phyloP scores from a whole-genome alignment of 2,888 invertebrate genomes.

The Cerceris rybyensis region DNA sequence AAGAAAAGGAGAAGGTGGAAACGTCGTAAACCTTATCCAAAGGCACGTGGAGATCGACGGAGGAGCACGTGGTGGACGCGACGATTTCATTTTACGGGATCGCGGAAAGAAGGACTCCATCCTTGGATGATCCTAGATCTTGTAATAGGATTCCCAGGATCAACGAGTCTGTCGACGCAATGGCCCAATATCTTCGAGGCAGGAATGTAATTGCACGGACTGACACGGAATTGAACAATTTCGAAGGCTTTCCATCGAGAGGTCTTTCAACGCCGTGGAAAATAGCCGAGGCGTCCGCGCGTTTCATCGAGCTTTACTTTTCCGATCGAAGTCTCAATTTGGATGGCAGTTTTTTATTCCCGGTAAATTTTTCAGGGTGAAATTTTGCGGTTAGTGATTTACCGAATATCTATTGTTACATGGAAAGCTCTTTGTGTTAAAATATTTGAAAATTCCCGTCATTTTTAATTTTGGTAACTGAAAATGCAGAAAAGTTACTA shows the following conservation, averaged over 20 bases:
- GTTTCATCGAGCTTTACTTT: no score
- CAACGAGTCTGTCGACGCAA: conserved; percentile 31
- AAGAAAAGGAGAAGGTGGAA: not conserved
- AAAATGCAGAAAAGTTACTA: no score
- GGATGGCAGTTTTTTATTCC: no score
- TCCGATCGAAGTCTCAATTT: no score
- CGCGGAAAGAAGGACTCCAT: conserved; percentile 39
- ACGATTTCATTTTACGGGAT: conserved; percentile 65
- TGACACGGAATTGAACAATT: conserved; percentile 12
- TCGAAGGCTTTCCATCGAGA: not conserved
- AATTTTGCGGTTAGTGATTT: no score
- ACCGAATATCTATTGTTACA: no score
- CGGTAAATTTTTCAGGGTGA: no score
- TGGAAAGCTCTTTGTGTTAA: no score
- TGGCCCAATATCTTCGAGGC: conserved; percentile 52
- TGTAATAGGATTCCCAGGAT: conserved; percentile 64
- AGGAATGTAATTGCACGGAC: conserved; percentile 29
- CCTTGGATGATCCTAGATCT: conserved; percentile 47
- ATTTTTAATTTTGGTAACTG: no score
- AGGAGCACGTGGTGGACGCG: conserved; percentile 51
- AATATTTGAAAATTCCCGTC: no score
- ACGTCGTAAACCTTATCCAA: conserved; percentile 47
- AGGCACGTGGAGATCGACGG: conserved; percentile 58
- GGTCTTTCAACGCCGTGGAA: not conserved
- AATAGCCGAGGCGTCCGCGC: no score